Conservation (phyloP, 2,113 vertebrate species). For the Gadus macrocephalus region DNA sequence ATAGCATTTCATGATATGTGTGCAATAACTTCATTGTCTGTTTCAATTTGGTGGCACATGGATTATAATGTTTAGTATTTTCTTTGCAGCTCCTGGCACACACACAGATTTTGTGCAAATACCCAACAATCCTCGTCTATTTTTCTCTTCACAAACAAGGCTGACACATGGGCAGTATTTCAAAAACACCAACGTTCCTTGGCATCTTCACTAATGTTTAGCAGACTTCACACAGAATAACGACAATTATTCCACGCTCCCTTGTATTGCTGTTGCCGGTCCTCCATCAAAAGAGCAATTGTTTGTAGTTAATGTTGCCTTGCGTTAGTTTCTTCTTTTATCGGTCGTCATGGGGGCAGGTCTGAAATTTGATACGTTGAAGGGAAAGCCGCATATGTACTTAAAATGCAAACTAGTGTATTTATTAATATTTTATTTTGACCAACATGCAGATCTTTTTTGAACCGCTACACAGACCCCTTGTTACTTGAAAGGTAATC, state of each 20-base stretch:
- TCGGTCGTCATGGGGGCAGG: not conserved
- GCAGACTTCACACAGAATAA: no score
- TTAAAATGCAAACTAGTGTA: slow-evolving; percentile 43
- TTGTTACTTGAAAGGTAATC: slow-evolving; percentile 65
- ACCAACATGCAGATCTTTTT: slow-evolving; percentile 39
- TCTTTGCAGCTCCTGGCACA: no score
- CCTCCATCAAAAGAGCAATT: not conserved
- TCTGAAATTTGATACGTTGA: not conserved
- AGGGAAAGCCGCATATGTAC: slow-evolving; percentile 16
- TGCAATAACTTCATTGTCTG: no score
- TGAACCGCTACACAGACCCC: slow-evolving; percentile 48
- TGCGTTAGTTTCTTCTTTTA: not conserved
- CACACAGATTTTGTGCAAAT: no score
- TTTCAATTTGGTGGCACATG: no score
- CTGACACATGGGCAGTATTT: no score
- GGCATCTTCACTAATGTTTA: no score
- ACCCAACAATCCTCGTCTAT: no score
- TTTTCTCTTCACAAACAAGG: no score
- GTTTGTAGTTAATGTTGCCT: not conserved
- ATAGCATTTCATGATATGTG: no score
- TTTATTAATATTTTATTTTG: slow-evolving; percentile 63
- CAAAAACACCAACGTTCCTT: no score
- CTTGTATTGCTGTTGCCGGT: not conserved
- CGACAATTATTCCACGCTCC: not conserved
- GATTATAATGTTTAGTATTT: no score